Evolutionary conservation across 2,888 invertebrate species (phyloP).

Genomic region (Sphinx pinastri): DNA sequence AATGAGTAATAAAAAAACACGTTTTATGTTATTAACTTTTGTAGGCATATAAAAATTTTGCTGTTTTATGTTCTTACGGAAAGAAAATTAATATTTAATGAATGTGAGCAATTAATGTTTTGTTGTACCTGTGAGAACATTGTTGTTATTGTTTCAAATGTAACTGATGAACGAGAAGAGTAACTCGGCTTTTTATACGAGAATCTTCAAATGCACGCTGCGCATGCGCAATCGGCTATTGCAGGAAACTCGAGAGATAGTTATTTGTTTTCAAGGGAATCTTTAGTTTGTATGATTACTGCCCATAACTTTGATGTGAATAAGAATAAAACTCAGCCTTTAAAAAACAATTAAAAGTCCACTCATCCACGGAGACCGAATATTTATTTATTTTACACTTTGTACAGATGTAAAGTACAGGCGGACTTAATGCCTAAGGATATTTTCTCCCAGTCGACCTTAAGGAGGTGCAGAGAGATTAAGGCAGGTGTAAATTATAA

Average conservation of each 20-base stretch:
- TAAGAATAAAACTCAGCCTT: too few species aligned
- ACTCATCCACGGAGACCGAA: too few species aligned
- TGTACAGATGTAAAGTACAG: too few species aligned
- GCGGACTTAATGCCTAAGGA: too few species aligned
- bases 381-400: too few species aligned
- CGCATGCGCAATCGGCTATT: conserved; percentile 35
- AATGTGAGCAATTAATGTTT: background rate
- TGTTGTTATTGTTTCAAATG: conserved; percentile 50
- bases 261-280: conserved; percentile 27
- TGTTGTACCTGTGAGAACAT: conserved; percentile 61
- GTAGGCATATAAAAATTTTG: too few species aligned
- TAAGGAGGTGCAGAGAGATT: too few species aligned
- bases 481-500: too few species aligned
- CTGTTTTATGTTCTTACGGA: background rate
- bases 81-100: background rate
- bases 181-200: conserved; percentile 50
- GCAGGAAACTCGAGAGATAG: conserved; percentile 39
- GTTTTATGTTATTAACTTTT: too few species aligned
- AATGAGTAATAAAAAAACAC: too few species aligned
- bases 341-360: too few species aligned
- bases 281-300: background rate
- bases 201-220: conserved; percentile 33
- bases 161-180: conserved; percentile 48
- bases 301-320: background rate
- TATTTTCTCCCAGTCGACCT: too few species aligned